Conservation (phyloP, 2,113 vertebrate species). For the Pachycephala philippinensis region DNA sequence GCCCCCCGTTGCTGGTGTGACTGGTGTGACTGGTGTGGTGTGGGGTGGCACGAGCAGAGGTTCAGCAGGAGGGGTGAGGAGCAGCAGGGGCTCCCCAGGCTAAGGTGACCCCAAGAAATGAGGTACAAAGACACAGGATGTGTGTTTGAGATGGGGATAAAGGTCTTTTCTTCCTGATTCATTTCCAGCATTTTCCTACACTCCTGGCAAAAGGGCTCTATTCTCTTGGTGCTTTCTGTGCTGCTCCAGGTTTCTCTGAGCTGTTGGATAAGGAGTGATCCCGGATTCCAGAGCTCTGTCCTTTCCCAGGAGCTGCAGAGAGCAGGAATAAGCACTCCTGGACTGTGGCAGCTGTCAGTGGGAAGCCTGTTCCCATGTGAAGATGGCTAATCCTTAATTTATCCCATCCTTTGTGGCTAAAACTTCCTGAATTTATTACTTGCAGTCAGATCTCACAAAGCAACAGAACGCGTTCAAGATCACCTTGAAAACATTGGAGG, state of each 20-base stretch:
- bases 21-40: not conserved
- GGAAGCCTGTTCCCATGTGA: not conserved
- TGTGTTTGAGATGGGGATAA: not conserved
- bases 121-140: not conserved
- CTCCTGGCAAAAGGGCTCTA: not conserved
- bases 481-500: constrained; percentile 91
- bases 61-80: not conserved
- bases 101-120: not conserved
- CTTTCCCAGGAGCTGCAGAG: not conserved
- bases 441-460: constrained; percentile 89
- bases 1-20: not conserved
- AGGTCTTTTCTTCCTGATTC: not conserved
- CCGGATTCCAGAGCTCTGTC: not conserved
- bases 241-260: not conserved
- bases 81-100: not conserved
- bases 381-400: not conserved
- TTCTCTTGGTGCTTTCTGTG: not conserved
- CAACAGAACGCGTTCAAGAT: constrained; percentile 97
- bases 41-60: not conserved
- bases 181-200: not conserved
- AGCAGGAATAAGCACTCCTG: not conserved
- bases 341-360: not conserved
- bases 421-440: not conserved
- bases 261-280: not conserved
- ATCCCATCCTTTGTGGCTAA: not conserved